phyloP scores from a whole-genome alignment of 2,797 vertebrate genomes.

The Amphiprion clarkii region DNA sequence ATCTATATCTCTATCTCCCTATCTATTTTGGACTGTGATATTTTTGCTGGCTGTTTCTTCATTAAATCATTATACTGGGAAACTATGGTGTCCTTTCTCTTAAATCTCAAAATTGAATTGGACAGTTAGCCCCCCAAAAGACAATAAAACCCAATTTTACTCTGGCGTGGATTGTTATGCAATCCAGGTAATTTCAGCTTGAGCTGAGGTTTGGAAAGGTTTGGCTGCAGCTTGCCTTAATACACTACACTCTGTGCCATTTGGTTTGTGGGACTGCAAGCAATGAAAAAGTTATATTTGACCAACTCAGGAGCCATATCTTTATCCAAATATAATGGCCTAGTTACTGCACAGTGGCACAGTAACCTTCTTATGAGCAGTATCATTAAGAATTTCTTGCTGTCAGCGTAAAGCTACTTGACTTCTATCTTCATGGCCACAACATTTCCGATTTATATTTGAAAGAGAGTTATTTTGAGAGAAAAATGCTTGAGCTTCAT shows the following conservation, averaged over 20 bases:
- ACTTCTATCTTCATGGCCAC: slow-evolving; percentile 1
- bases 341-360: slow-evolving; percentile 15
- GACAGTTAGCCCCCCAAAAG: slow-evolving; percentile 27
- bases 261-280: slow-evolving; percentile 58
- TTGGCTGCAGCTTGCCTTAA: slow-evolving; percentile 44
- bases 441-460: slow-evolving; percentile 13
- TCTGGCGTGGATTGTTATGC: slow-evolving; percentile 24
- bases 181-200: slow-evolving; percentile 61
- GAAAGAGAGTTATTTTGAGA: background rate
- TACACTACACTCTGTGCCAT: slow-evolving; percentile 41
- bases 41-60: background rate
- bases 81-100: slow-evolving; percentile 26
- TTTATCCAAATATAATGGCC: slow-evolving; percentile 51
- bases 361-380: background rate
- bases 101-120: slow-evolving; percentile 34
- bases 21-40: background rate
- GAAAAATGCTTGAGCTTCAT: slow-evolving; percentile 4
- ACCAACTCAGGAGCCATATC: slow-evolving; percentile 45
- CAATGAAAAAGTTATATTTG: slow-evolving; percentile 46
- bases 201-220: slow-evolving; percentile 58
- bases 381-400: slow-evolving; percentile 15
- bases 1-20: background rate
- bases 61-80: background rate
- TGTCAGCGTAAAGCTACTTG: slow-evolving; percentile 11
- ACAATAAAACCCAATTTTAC: slow-evolving; percentile 53